Evolutionary conservation across 2,113 vertebrate genomes (phyloP), one percentile per base, ranked within the genome.

Genomic region (Fukomys damarensis): DNA sequence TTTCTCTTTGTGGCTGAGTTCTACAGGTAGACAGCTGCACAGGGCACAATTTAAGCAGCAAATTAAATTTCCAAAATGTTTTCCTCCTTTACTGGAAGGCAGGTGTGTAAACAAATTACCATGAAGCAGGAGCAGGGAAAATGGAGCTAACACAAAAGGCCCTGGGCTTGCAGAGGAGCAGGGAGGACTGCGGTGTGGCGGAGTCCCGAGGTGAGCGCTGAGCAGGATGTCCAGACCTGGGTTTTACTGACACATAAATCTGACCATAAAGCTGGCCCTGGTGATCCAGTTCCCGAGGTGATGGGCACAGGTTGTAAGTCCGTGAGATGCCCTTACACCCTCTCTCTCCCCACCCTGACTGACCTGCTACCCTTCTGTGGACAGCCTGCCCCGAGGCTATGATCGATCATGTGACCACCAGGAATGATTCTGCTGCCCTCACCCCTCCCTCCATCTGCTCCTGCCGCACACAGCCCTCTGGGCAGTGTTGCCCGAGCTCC

Each of bases 181-280:
- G 58, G 54, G 28, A n/a, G 3, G 1, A 20, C n/a, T 12, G 8
- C 24, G 0, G 0, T n/a, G 68, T 8, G 66, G 30, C 30, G 19
- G 61, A 3, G 68, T 26, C 26, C 68, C 28, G 49, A 94, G 86
- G 54, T 72, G 49, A 43, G 80, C 54, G 52, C 28, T 70, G 52
- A 77, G 38, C n/a, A 22, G 30, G 10, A 52, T 68, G 56, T 81
- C 14, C 66, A 92, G 83, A 43, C 54, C 94, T 90, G 38, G 59
- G 89, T 95, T 97, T 98, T 97, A 97, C 89, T 95, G 97, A 96
- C 89, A 93, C 49, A 65, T 41, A 95, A 98, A 96, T 95, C 92
- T 96, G 96, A 86, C 32, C 79, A 52, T 98, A 98, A 98, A 97
- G 94, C 66, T 59, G 74, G 14, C n/a, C 32, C 28, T 74, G 49